Conservation (phyloP, 1,140 invertebrate genomes). For the Caenorhabditis elegans region WBcel235 BX284605.5:9975501-9976000, state of each 20-base stretch:
- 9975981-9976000: constrained; percentile 54
- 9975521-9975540: constrained; percentile 35
- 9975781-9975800: background rate
- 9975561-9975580: constrained; percentile 50
- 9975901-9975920: constrained; percentile 63
- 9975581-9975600: constrained; percentile 56
- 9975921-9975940: constrained; percentile 60
- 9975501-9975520: constrained; percentile 34
- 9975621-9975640: constrained; percentile 52
- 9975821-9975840: constrained; percentile 22
- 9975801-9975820: constrained; percentile 30
- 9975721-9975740: constrained; percentile 58
- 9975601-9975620: constrained; percentile 39
- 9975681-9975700: constrained; percentile 34
- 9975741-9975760: constrained; percentile 40
- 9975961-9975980: constrained; percentile 54
- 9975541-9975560: constrained; percentile 39
- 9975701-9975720: constrained; percentile 48
- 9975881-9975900: constrained; percentile 56
- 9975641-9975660: constrained; percentile 46
- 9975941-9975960: constrained; percentile 64
- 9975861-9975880: constrained; percentile 48
- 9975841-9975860: constrained; percentile 34
- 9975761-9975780: background rate
- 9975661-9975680: constrained; percentile 34